Evolutionary conservation across 2,888 invertebrate genomes (phyloP).

Genomic region (Odontothrips loti): DNA sequence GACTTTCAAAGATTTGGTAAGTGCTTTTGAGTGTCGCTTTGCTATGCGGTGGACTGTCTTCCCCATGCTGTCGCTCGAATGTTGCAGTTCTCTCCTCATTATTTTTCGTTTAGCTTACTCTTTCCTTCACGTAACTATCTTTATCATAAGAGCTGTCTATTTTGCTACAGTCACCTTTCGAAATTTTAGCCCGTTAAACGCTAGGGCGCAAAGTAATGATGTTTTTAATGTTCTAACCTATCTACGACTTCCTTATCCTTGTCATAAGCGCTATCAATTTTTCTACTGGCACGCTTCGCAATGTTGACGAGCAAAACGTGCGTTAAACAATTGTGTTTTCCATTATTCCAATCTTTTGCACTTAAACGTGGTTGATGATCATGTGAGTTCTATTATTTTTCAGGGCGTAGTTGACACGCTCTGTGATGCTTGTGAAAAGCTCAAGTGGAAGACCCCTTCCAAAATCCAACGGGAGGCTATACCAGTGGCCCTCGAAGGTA

Average conservation of each 20-base stretch:
- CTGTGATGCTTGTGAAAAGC: slow-evolving; percentile 82
- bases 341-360: not conserved
- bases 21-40: slow-evolving; percentile 38
- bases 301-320: not conserved
- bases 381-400: slow-evolving; percentile 37
- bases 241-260: too few species aligned
- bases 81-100: slow-evolving; percentile 39
- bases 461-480: slow-evolving; percentile 94
- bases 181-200: not conserved
- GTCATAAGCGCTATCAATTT: too few species aligned
- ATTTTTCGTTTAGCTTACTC: not conserved
- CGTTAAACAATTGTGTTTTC: not conserved
- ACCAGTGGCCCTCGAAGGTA: slow-evolving; percentile 83
- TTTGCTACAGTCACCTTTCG: not conserved
- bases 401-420: slow-evolving; percentile 88
- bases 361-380: slow-evolving; percentile 30
- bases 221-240: not conserved
- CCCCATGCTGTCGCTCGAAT: not conserved
- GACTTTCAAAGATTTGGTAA: slow-evolving; percentile 61
- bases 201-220: not conserved
- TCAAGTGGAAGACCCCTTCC: slow-evolving; percentile 93
- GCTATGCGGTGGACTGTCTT: not conserved
- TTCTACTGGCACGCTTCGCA: too few species aligned
- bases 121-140: not conserved
- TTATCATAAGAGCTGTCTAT: not conserved